Evolutionary conservation across 2,113 vertebrate species (phyloP).

Genomic region (Seriola rivoliana): DNA sequence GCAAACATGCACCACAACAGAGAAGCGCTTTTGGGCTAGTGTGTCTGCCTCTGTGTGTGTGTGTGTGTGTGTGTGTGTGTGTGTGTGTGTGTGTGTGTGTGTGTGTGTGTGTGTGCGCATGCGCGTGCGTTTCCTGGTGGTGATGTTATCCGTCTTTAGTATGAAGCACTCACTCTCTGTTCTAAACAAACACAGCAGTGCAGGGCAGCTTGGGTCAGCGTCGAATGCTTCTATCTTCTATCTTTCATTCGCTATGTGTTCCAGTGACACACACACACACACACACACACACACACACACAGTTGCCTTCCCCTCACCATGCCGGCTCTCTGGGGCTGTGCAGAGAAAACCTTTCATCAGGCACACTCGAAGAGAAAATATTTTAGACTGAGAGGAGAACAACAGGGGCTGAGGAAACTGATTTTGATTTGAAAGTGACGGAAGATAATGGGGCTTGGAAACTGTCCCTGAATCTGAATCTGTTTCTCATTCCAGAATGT

Average conservation of each 20-base stretch:
- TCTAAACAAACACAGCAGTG: constrained; percentile 66
- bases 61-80: background rate
- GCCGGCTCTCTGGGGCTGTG: constrained; percentile 44
- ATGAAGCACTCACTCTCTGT: constrained; percentile 60
- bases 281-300: constrained; percentile 16
- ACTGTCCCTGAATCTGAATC: constrained; percentile 67
- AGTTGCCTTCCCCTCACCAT: constrained; percentile 34
- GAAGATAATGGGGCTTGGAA: constrained; percentile 74
- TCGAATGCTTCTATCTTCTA: constrained; percentile 45
- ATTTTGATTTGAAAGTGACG: constrained; percentile 78
- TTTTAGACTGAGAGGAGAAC: constrained; percentile 65
- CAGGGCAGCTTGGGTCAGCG: constrained; percentile 65
- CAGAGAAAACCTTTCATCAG: constrained; percentile 75
- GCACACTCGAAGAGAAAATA: constrained; percentile 65
- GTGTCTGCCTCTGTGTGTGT: constrained; percentile 15
- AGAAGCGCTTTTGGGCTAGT: constrained; percentile 35
- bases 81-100: too few relatives aligned
- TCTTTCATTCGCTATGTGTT: constrained; percentile 54
- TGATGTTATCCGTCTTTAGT: constrained; percentile 71
- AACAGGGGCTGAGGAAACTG: constrained; percentile 68
- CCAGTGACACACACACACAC: constrained; percentile 32
- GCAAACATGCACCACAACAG: constrained; percentile 59
- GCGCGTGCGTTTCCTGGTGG: constrained; percentile 31
- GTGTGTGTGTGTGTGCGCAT: background rate
- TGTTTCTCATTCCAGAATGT: constrained; percentile 69